Base-by-base conservation (phyloP, 1,140 invertebrate genomes). In the Drosophila athabasca region DNA sequence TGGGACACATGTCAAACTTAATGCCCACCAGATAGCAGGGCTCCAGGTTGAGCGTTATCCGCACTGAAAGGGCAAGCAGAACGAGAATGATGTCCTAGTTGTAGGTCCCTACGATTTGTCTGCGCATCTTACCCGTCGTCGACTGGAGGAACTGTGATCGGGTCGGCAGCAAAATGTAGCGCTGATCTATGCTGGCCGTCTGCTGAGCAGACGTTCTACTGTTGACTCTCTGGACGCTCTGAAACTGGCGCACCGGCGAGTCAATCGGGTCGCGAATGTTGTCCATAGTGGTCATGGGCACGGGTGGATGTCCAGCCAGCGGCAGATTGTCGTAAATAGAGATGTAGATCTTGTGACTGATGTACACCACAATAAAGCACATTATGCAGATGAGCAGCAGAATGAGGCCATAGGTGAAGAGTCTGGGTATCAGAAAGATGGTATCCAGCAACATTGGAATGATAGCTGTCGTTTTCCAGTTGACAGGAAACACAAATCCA, bases 301-400 rank as follows among this genome's bases (percentile, higher is more conserved):
- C 5, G 24, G 24, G 24, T 26, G 75, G 75, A 8, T 57, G 52
- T 0, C 35, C 65, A 17, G 85, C 62, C 65, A 91, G 43, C 8
- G 90, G 90, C 64, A 91, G 52, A 62, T 87, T 91, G 26, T 91
- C 90, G 51, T 89, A 91, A 19, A 91, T 71, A 46, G 79, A 83
- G 6, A 89, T 77, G 15, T 91, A 91, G 22, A 91, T 82, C 71
- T 89, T 91, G 51, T 91, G 90, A 31, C 76, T 87, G 52, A 91
- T 82, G 54, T 91, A 91, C 51, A 88, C 68, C n/a, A 91, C 88
- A 49, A 91, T 85, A 46, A 91, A 91, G 73, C 85, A 80, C 45
- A 91, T 69, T 62, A 91, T 91, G 57, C 74, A 53, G 26, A 91
- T 73, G n/a, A 91, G 82, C 22, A 91, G 70, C 26, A 78, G 46